phyloP scores from a whole-genome alignment of 2,888 invertebrate genomes.

The Formica aserva region DNA sequence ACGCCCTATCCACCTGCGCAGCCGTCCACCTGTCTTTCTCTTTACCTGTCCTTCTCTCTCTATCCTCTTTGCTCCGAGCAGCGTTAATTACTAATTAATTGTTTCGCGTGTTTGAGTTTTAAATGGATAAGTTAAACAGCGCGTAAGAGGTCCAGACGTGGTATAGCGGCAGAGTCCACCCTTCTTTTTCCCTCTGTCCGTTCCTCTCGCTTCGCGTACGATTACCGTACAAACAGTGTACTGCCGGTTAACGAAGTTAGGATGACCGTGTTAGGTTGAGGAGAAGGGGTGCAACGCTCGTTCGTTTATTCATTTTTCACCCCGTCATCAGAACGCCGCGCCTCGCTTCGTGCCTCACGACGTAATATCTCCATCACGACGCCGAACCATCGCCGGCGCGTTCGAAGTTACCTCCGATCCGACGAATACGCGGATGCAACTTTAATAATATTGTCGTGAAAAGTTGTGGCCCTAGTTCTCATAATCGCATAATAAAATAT shows the following conservation, averaged over 20 bases:
- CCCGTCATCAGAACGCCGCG: constrained; percentile 70
- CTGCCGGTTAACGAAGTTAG: constrained; percentile 77
- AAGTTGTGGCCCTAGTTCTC: constrained; percentile 15
- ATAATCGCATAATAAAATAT: constrained; percentile 21
- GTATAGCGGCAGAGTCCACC: constrained; percentile 56
- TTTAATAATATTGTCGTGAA: constrained; percentile 16
- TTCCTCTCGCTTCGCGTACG: constrained; percentile 63
- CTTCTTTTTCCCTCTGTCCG: constrained; percentile 53
- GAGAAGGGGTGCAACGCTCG: constrained; percentile 64
- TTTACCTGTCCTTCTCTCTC: constrained; percentile 54
- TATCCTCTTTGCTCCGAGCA: constrained; percentile 62
- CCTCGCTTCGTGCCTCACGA: constrained; percentile 29
- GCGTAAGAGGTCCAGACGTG: constrained; percentile 73
- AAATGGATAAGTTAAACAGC: constrained; percentile 84
- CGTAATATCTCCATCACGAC: constrained; percentile 49
- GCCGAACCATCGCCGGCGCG: constrained; percentile 21
- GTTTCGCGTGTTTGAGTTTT: constrained; percentile 84
- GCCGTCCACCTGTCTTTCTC: constrained; percentile 33
- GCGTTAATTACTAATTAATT: constrained; percentile 85
- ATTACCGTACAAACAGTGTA: constrained; percentile 74
- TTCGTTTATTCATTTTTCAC: constrained; percentile 79
- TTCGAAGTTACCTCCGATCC: constrained; percentile 35
- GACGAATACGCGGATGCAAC: constrained; percentile 31
- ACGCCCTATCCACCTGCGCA: constrained; percentile 55
- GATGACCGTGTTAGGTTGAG: constrained; percentile 75